These are phyloP conservation scores for Yponomeuta evonymella DNA, from an alignment of 2,888 invertebrate species.

Conservation along the genomic window DNA sequence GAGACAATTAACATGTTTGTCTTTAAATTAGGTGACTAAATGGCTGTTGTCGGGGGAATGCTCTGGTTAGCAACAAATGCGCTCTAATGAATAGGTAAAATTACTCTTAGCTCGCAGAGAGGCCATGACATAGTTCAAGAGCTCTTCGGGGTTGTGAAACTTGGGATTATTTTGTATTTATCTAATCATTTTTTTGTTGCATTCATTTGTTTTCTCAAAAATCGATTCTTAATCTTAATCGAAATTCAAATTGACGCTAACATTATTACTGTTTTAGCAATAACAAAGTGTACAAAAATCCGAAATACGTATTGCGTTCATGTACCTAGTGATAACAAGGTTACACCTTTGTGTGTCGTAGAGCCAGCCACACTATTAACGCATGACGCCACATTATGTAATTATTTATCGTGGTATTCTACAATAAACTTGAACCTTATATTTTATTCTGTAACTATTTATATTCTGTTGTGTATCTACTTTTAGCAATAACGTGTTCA, in stretches of 20 bases:
- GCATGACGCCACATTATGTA: not conserved
- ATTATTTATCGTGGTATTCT: not conserved
- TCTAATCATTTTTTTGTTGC: no score
- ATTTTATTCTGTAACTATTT: not conserved
- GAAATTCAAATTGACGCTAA: not conserved
- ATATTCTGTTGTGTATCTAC: no score
- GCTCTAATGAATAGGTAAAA: not conserved
- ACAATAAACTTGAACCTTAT: not conserved
- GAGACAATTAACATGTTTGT: not conserved
- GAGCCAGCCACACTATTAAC: not conserved
- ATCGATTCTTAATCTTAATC: not conserved
- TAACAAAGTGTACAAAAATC: not conserved
- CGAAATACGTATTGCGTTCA: not conserved
- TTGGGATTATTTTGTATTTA: no score
- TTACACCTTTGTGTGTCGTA: not conserved
- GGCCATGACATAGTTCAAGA: not conserved
- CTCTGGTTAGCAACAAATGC: not conserved
- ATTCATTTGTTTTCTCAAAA: not conserved
- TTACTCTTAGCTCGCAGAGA: not conserved
- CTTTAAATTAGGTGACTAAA: not conserved
- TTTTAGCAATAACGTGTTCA: no score
- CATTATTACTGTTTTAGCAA: not conserved
- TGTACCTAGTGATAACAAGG: not conserved
- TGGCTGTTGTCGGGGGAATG: not conserved
- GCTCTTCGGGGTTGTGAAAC: not conserved